Percentiles rank a stretch among this genome's conserved stretches.
phyloP scores from a whole-genome alignment of 2,888 invertebrate genomes.

The Spisula subtruncata region DNA sequence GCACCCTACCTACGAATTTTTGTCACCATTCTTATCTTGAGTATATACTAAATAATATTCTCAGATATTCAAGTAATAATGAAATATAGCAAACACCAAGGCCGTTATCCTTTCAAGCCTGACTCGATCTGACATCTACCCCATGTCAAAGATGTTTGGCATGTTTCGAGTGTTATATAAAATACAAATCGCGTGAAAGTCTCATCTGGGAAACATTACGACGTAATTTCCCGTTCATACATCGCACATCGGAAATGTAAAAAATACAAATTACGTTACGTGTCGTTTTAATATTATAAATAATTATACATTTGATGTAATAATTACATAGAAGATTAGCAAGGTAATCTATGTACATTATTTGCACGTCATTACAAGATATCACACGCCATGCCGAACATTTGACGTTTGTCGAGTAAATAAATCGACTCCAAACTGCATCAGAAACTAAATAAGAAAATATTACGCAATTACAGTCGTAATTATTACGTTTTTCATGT shows the following conservation, averaged over 20 bases:
- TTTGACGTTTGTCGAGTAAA: neutral
- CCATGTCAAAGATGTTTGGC: neutral
- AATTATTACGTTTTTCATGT: constrained; percentile 12
- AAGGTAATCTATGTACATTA: neutral
- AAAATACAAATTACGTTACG: constrained; percentile 10
- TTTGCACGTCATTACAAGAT: neutral
- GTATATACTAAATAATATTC: too few species aligned
- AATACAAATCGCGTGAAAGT: neutral
- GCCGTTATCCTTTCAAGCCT: too few species aligned
- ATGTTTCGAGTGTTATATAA: neutral
- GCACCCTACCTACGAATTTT: too few species aligned
- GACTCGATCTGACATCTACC: too few species aligned
- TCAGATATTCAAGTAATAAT: too few species aligned
- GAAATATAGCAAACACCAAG: too few species aligned
- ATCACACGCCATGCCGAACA: neutral
- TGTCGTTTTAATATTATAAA: neutral
- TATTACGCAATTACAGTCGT: neutral
- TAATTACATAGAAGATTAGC: neutral
- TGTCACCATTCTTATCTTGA: too few species aligned
- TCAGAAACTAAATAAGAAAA: neutral
- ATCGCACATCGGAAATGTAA: neutral
- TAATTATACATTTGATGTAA: neutral
- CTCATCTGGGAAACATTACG: neutral
- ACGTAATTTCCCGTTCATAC: neutral
- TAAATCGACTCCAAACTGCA: neutral